Conservation (phyloP, 92 coral and sea anemone species). For the Paragorgia papillata region DNA sequence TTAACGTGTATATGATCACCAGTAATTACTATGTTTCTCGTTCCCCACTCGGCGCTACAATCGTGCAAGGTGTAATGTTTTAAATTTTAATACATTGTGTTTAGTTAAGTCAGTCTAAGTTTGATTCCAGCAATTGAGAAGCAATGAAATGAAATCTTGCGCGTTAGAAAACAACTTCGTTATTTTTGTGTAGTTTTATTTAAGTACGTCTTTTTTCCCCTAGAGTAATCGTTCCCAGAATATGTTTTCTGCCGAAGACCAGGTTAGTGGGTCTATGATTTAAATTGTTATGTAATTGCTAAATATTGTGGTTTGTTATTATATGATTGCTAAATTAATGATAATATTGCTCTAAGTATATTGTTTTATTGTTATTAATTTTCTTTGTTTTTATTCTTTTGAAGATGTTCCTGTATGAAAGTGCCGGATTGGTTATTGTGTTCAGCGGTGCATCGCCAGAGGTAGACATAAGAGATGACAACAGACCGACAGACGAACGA, state of each 20-base stretch:
- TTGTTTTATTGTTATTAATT: background rate
- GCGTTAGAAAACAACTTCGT: too few species aligned
- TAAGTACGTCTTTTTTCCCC: background rate
- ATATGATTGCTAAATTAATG: background rate
- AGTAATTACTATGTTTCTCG: background rate
- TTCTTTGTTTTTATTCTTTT: background rate
- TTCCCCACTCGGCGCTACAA: too few species aligned
- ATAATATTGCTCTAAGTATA: background rate
- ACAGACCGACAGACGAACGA: too few species aligned
- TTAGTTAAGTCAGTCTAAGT: too few species aligned
- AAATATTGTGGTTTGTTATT: background rate
- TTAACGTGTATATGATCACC: background rate
- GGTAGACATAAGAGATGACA: too few species aligned
- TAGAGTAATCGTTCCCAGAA: constrained; percentile 91
- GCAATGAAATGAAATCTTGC: too few species aligned
- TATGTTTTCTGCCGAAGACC: constrained; percentile 84
- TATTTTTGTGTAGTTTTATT: too few species aligned
- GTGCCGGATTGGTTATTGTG: constrained; percentile 93
- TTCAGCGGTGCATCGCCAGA: constrained; percentile 87
- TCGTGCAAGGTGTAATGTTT: too few species aligned
- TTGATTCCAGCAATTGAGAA: too few species aligned
- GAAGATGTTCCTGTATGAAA: constrained; percentile 94
- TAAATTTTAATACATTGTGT: too few species aligned
- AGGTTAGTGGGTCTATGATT: constrained; percentile 42
- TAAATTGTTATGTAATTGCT: background rate